Conservation (phyloP, 2,113 vertebrate species). For the Calonectris borealis region DNA sequence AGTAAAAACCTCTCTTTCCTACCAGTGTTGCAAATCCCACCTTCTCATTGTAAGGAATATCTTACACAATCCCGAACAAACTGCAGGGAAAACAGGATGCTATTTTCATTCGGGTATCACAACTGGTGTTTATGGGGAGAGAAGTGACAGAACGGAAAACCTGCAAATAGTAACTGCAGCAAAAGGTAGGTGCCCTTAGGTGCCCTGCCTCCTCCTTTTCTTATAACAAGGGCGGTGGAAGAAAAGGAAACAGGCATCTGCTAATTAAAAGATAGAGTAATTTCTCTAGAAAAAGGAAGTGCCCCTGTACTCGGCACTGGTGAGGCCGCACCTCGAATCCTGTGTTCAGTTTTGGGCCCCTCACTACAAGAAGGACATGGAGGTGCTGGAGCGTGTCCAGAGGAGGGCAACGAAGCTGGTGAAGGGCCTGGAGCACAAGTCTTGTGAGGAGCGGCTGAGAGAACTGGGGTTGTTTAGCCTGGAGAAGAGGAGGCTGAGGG, state of each 20-base stretch:
- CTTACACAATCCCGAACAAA: not conserved
- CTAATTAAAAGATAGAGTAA: not conserved
- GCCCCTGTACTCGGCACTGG: no score
- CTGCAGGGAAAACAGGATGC: not conserved
- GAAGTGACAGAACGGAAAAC: not conserved
- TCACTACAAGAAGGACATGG: no score
- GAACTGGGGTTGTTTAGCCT: no score
- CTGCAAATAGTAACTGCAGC: not conserved
- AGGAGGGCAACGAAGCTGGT: no score
- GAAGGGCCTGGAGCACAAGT: no score
- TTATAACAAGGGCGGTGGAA: not conserved
- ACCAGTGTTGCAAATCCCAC: not conserved
- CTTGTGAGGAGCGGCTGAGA: no score
- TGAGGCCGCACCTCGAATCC: no score
- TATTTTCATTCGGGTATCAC: not conserved
- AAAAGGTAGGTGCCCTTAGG: not conserved
- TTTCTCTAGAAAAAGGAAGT: constrained; percentile 67
- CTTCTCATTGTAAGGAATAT: not conserved
- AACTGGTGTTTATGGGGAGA: not conserved
- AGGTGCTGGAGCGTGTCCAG: no score
- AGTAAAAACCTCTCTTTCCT: not conserved
- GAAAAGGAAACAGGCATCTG: constrained; percentile 16
- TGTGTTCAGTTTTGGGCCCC: no score
- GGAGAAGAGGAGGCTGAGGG: no score
- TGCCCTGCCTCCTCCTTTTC: not conserved